Percentiles rank a stretch among this genome's conserved stretches.
Evolutionary conservation across 2,113 vertebrate genomes (phyloP).

Genomic region (Odontesthes bonariensis): DNA sequence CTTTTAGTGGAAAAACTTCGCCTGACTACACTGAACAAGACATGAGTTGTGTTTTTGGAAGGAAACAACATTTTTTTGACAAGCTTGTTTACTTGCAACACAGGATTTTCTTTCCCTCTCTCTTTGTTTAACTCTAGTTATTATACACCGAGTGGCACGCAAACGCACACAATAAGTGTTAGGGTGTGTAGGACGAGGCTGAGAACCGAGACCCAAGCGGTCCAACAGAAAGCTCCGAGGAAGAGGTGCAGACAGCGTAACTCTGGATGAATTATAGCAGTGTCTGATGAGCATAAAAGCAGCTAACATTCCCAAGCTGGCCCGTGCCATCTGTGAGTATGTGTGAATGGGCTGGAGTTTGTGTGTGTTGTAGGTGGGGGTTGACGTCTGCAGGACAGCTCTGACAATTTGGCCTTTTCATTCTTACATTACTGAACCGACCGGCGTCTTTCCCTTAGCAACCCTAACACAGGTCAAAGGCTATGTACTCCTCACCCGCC

Average conservation of each 20-base stretch:
- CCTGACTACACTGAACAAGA: background rate
- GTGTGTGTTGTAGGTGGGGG: slow-evolving; percentile 53
- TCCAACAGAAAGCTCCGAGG: slow-evolving; percentile 29
- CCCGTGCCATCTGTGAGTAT: slow-evolving; percentile 71
- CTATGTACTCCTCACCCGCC: slow-evolving; percentile 52
- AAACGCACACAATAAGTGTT: slow-evolving; percentile 9
- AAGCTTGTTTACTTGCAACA: background rate
- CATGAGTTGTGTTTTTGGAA: background rate
- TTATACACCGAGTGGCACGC: slow-evolving; percentile 13
- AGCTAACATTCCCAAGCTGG: slow-evolving; percentile 77
- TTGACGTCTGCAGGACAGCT: slow-evolving; percentile 77
- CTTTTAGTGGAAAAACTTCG: background rate
- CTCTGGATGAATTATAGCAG: slow-evolving; percentile 59
- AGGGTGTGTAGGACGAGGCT: slow-evolving; percentile 33
- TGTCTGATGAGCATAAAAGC: slow-evolving; percentile 72
- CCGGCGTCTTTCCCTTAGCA: slow-evolving; percentile 81
- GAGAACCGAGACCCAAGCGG: slow-evolving; percentile 10
- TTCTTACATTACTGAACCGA: slow-evolving; percentile 77
- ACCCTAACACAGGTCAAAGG: slow-evolving; percentile 83
- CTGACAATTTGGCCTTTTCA: slow-evolving; percentile 85
- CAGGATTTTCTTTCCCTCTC: slow-evolving; percentile 16
- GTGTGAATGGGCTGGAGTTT: slow-evolving; percentile 53
- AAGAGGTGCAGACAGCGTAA: slow-evolving; percentile 40
- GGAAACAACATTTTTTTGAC: slow-evolving; percentile 16
- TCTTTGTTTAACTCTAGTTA: slow-evolving; percentile 15